These are phyloP conservation scores for Nephila pilipes DNA, from an alignment of 1,140 invertebrate species.

Conservation along the genomic window DNA sequence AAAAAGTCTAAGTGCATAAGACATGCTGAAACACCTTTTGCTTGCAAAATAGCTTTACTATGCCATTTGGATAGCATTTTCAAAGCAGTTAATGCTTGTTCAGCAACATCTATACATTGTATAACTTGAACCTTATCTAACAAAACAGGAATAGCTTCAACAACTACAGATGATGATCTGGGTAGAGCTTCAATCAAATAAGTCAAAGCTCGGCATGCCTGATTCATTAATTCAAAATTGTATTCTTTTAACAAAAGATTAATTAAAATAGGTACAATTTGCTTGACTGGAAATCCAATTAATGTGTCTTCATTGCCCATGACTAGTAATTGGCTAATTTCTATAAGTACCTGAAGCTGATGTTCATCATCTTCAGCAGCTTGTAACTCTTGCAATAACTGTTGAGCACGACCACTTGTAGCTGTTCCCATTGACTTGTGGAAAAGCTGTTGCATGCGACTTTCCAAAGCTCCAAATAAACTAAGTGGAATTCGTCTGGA, in stretches of 20 bases:
- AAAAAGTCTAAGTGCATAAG: constrained; percentile 98
- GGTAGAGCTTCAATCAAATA: constrained; percentile 99
- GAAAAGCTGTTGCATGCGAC: constrained; percentile 97
- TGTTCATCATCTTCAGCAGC: constrained; percentile 97
- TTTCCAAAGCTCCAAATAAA: constrained; percentile 95
- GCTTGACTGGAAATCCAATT: constrained; percentile 98
- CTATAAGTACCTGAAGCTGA: constrained; percentile 97
- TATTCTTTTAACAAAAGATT: constrained; percentile 94
- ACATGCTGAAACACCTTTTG: constrained; percentile 95
- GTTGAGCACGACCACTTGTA: constrained; percentile 89
- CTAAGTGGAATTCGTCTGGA: constrained; percentile 96
- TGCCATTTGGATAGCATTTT: constrained; percentile 97
- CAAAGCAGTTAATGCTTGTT: constrained; percentile 96
- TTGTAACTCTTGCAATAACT: constrained; percentile 95
- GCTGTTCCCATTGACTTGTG: constrained; percentile 92
- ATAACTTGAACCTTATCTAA: constrained; percentile 97
- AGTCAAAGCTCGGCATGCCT: constrained; percentile 97
- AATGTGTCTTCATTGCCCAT: constrained; percentile 99
- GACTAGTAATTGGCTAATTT: constrained; percentile 99
- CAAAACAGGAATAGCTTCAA: constrained; percentile 97
- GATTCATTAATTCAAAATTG: constrained; percentile 99
- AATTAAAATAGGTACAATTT: constrained; percentile 97
- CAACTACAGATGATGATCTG: constrained; percentile 96
- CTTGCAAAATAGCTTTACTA: constrained; percentile 97
- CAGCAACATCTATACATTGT: constrained; percentile 99